Conservation (phyloP, 2,797 vertebrate genomes). For the Sebastes kiyomatsui region DNA sequence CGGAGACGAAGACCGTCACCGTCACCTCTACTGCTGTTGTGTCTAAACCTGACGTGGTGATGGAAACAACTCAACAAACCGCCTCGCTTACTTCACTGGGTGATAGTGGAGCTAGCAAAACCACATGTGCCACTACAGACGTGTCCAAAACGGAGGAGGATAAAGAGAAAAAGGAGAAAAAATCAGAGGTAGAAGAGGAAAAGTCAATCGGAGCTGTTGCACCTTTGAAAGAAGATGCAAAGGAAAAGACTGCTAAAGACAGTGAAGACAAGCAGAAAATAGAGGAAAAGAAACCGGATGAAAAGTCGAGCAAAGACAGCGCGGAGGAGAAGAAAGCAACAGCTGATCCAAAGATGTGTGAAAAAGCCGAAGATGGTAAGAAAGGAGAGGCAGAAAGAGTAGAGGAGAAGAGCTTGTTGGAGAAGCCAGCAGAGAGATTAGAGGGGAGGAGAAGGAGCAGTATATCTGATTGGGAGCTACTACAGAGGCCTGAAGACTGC, state of each 20-base stretch:
- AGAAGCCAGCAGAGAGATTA: slow-evolving; percentile 57
- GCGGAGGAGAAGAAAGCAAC: slow-evolving; percentile 39
- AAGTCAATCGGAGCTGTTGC: background rate
- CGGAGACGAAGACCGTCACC: slow-evolving; percentile 48
- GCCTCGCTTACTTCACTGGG: slow-evolving; percentile 63
- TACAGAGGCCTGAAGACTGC: slow-evolving; percentile 75
- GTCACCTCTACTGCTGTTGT: slow-evolving; percentile 38
- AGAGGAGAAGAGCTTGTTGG: slow-evolving; percentile 53
- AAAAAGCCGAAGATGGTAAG: slow-evolving; percentile 42
- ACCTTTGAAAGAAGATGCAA: slow-evolving; percentile 30
- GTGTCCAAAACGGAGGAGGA: slow-evolving; percentile 50
- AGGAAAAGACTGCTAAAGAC: slow-evolving; percentile 39
- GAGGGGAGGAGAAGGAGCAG: slow-evolving; percentile 74
- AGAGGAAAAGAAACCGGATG: slow-evolving; percentile 36
- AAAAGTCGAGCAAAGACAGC: slow-evolving; percentile 43
- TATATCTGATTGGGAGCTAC: slow-evolving; percentile 78
- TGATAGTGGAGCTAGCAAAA: slow-evolving; percentile 61
- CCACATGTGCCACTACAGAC: slow-evolving; percentile 56
- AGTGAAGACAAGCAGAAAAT: slow-evolving; percentile 30
- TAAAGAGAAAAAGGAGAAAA: slow-evolving; percentile 51
- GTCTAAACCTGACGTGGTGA: slow-evolving; percentile 61
- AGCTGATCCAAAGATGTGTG: slow-evolving; percentile 34
- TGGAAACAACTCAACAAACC: slow-evolving; percentile 77
- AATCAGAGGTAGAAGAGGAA: slow-evolving; percentile 33
- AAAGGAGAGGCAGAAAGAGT: slow-evolving; percentile 21